Base-by-base conservation (phyloP, 2,888 invertebrate genomes). In the Tipula vernalis region DNA sequence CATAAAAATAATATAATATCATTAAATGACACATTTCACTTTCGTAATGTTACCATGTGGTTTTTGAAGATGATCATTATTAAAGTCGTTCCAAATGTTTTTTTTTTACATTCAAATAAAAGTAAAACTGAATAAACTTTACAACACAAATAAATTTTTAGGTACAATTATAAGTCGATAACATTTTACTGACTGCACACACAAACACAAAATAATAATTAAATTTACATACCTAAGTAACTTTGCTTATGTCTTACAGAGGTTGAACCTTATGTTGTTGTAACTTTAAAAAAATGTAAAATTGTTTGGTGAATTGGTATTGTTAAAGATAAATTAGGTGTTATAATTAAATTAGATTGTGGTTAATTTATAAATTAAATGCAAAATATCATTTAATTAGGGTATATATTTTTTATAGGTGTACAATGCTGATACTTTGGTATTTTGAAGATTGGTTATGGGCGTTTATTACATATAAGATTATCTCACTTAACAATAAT, bases 1-100 rank as follows among this genome's bases (percentile, higher is more conserved):
- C 71, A 28, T 71, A 71, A 51, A 51, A 71, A 71, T 71, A 71
- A 28, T 71, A 71, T 71, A 71, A 71, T 28, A 71, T 28, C 71
- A 71, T 71, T 71, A 71, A 71, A 71, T 71, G 71, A 71, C 71
- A 71, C 71, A 71, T 71, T 71, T 71, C 71, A 71, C 71, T 71
- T 71, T 71, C 71, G 71, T 71, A 71, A 71, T 71, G 71, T 71
- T 71, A 28, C 18, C 71, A 71, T 28, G 71, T 28, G 71, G 28
- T 28, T 71, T 28, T 71, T 71, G 71, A 71, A 71, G 71, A 71
- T 71, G 71, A 71, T 71, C 10, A 71, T 71, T 28, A 71, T 71
- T 28, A 57, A n/a, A 57, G 18, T 71, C 10, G 10, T 18, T 28
- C 28, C 2, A 28, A 28, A 28, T 51, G 2, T 51, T 51, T n/a